phyloP scores from a whole-genome alignment of 2,888 invertebrate species.

The Watsonalla cultraria region DNA sequence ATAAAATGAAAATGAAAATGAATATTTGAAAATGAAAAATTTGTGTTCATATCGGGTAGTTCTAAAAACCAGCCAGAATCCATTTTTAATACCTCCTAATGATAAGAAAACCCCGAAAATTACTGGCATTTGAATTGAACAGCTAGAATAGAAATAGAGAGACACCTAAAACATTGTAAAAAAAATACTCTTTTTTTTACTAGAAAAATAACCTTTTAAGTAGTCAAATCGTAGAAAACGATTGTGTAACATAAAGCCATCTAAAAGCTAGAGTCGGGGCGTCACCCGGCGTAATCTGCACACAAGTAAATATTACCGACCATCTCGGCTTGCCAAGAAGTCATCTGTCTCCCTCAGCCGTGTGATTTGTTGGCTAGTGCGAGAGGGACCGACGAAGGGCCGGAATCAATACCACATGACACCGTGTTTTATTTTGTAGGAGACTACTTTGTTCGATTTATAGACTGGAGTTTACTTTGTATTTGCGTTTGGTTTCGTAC shows the following conservation, averaged over 20 bases:
- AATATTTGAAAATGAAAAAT: no score
- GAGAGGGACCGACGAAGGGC: slow-evolving; percentile 48
- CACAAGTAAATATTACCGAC: slow-evolving; percentile 49
- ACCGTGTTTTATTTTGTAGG: slow-evolving; percentile 67
- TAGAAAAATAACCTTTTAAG: background rate
- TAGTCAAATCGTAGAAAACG: background rate
- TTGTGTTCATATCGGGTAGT: no score
- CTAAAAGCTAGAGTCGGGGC: slow-evolving; percentile 30
- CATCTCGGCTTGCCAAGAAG: slow-evolving; percentile 40
- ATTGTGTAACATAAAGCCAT: slow-evolving; percentile 1
- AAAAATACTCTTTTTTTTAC: no score
- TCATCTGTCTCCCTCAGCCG: slow-evolving; percentile 38
- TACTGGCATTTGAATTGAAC: no score
- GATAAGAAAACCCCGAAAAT: no score
- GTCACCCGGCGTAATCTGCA: slow-evolving; percentile 56
- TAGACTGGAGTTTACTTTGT: background rate
- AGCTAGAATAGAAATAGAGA: no score
- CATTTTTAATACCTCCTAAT: no score
- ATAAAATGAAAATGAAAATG: no score
- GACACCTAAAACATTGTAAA: no score
- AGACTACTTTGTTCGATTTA: slow-evolving; percentile 49
- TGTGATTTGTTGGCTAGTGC: slow-evolving; percentile 1
- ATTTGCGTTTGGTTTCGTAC: background rate
- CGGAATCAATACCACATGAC: slow-evolving; percentile 73
- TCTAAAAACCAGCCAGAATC: no score